These are phyloP conservation scores for Acomys russatus DNA, from an alignment of 2,797 vertebrate genomes.

Conservation along the genomic window DNA sequence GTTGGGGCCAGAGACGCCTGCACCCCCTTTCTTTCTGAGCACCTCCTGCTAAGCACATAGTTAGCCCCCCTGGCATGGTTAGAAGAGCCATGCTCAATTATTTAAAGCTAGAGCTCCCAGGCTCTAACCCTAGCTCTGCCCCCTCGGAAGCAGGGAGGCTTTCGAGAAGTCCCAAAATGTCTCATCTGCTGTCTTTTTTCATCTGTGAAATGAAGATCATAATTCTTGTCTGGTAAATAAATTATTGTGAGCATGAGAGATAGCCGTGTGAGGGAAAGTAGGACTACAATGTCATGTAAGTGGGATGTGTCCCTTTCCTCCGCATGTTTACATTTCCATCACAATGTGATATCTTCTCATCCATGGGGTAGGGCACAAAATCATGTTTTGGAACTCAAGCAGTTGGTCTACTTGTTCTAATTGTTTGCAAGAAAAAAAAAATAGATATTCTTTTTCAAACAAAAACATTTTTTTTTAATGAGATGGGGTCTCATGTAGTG, in stretches of 20 bases:
- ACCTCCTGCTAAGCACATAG: not conserved
- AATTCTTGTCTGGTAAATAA: not conserved
- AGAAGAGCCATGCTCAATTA: not conserved
- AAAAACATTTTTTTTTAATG: not conserved
- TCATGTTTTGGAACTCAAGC: not conserved
- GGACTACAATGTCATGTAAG: not conserved
- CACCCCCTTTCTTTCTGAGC: not conserved
- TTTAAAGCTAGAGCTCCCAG: not conserved
- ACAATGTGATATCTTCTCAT: not conserved
- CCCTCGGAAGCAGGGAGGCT: not conserved
- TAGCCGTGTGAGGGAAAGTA: not conserved
- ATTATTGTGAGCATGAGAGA: not conserved
- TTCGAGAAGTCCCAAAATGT: not conserved
- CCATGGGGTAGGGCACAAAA: not conserved
- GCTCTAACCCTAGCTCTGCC: not conserved
- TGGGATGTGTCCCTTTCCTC: not conserved
- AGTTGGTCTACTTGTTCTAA: not conserved
- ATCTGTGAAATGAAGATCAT: not conserved
- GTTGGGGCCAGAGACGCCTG: not conserved
- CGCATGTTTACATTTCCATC: not conserved
- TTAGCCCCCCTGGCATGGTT: not conserved
- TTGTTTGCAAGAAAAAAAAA: slow-evolving; percentile 41
- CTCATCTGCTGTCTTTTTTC: not conserved
- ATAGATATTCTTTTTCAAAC: not conserved
- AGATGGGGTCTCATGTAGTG: not conserved